These are phyloP conservation scores for Tetramorium alpestre DNA, from an alignment of 1,140 invertebrate species.

Conservation along the genomic window DNA sequence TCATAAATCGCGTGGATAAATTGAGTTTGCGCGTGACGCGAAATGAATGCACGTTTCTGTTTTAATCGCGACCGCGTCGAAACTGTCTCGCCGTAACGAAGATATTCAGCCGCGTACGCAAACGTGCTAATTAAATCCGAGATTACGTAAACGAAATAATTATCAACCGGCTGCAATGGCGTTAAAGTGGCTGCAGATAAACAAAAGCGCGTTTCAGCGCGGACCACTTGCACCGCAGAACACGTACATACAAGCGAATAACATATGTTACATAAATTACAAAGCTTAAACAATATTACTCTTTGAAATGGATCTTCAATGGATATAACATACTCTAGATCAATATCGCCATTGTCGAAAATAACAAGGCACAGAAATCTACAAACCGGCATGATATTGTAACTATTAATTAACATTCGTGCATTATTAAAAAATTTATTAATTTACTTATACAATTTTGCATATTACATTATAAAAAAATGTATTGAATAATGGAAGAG, in stretches of 20 bases:
- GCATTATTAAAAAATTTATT: background rate
- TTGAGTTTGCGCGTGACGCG: conserved; percentile 53
- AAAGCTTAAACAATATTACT: conserved; percentile 24
- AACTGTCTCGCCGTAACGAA: conserved; percentile 67
- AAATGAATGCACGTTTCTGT: conserved; percentile 57
- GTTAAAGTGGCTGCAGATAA: conserved; percentile 36
- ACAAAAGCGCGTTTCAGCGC: conserved; percentile 32
- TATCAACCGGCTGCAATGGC: conserved; percentile 53
- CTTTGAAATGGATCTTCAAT: conserved; percentile 22
- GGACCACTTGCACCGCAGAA: background rate
- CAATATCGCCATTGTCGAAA: conserved; percentile 12
- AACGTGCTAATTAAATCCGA: conserved; percentile 71
- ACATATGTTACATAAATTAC: background rate
- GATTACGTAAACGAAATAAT: conserved; percentile 72
- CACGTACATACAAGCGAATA: background rate
- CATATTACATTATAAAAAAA: background rate
- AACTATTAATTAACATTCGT: background rate
- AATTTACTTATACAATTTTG: conserved; percentile 4
- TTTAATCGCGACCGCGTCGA: conserved; percentile 66
- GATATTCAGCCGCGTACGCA: conserved; percentile 57
- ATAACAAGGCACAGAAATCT: background rate
- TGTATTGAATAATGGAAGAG: background rate
- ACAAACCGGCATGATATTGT: background rate
- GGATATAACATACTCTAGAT: background rate
- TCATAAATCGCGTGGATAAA: conserved; percentile 65